Evolutionary conservation across 2,113 vertebrate genomes (phyloP), one percentile per base, ranked within the genome.

Genomic region (Carassius auratus): DNA sequence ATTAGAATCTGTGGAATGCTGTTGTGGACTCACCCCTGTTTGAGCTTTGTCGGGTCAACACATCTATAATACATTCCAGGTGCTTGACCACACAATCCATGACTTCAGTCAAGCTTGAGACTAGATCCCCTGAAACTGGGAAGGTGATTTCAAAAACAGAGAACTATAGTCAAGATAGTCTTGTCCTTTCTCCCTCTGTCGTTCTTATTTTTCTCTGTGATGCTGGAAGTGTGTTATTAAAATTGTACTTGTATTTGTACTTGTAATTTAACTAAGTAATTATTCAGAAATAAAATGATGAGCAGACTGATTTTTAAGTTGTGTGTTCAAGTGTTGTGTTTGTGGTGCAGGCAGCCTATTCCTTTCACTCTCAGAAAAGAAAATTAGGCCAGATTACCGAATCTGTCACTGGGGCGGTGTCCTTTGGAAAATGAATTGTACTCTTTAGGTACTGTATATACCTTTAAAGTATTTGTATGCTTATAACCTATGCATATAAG

Each of bases 1-100:
- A 85, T 82, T 45, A 90, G 86, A 91, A 93, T 92, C 89, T 88
- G 62, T 91, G 91, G 89, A 91, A 92, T 92, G 89, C 76, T 76
- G 87, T 77, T 80, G 50, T 73, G 81, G 87, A 89, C 90, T 84
- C 92, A 83, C 80, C 76, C 55, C 55, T 79, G 78, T 66, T 81
- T 79, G 66, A 84, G 79, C 26, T 50, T 26, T 83, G 87, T 85
- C 86, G 79, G 89, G 88, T 90, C 85, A 50, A 85, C 88, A 89
- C 88, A 38, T 90, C 14, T 68, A 68, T 75, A 87, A 90, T 81
- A 88, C 81, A 91, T 92, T 92, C 91, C 84, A 90, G 69, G 68
- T 74, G 84, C 90, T 84, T 87, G 85, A 92, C 87, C 88, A 89
- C 89, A 86, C 71, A 85, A 33, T 73, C 36, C 85, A 10, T 6